phyloP scores from a whole-genome alignment of 2,113 vertebrate species.

The Cyanistes caeruleus region DNA sequence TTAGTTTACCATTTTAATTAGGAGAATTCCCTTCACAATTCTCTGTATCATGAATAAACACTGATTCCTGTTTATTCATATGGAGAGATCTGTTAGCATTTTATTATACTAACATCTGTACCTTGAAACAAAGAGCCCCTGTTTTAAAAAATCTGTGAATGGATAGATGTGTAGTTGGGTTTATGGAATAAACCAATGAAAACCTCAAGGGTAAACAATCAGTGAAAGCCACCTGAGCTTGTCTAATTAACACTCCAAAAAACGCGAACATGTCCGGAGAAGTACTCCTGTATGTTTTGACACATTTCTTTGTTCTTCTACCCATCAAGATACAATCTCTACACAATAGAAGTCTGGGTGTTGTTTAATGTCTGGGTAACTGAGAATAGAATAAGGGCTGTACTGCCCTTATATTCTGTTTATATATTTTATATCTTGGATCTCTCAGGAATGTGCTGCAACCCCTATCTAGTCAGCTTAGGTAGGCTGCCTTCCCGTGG shows the following conservation, averaged over 20 bases:
- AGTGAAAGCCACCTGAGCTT: background rate
- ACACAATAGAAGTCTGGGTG: background rate
- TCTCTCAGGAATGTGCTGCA: background rate
- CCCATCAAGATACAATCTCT: constrained; percentile 1
- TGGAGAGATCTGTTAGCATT: constrained; percentile 60
- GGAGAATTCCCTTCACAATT: constrained; percentile 63
- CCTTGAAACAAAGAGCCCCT: constrained; percentile 48
- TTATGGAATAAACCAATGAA: background rate
- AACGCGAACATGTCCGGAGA: background rate
- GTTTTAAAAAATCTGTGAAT: constrained; percentile 36
- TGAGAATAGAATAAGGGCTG: background rate
- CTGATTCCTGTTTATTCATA: constrained; percentile 76
- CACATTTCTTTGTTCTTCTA: constrained; percentile 47
- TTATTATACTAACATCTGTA: constrained; percentile 59
- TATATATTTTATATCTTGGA: background rate
- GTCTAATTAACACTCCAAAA: background rate
- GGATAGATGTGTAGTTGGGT: background rate
- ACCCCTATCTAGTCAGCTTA: background rate
- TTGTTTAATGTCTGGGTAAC: background rate
- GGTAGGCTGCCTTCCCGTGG: background rate
- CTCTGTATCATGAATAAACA: constrained; percentile 65
- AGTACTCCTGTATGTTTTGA: background rate
- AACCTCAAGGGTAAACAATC: constrained; percentile 1
- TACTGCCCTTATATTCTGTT: background rate
- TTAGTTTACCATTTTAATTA: constrained; percentile 60